Evolutionary conservation across 2,797 vertebrate genomes (phyloP).

Genomic region (Chromis chromis): DNA sequence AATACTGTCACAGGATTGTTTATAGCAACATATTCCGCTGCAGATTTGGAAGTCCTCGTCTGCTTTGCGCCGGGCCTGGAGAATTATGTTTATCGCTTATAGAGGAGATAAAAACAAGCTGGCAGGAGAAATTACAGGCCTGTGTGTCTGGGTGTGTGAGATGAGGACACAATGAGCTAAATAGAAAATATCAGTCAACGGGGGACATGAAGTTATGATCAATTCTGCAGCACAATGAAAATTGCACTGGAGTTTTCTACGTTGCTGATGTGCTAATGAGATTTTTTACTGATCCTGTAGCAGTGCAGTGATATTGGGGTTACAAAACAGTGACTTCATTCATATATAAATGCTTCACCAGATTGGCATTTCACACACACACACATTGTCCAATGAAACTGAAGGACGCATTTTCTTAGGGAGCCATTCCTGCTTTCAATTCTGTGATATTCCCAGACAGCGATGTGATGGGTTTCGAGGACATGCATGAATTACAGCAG

Average conservation of each 20-base stretch:
- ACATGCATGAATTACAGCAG: slow-evolving; percentile 60
- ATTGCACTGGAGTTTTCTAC: slow-evolving; percentile 13
- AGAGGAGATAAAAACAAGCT: slow-evolving; percentile 65
- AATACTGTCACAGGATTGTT: slow-evolving; percentile 59
- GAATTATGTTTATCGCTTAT: slow-evolving; percentile 64
- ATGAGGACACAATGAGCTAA: slow-evolving; percentile 59
- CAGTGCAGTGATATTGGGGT: slow-evolving; percentile 3
- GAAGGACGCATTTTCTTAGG: slow-evolving; percentile 26
- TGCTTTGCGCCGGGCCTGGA: slow-evolving; percentile 32
- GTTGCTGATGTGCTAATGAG: slow-evolving; percentile 36
- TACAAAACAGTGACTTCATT: slow-evolving; percentile 25
- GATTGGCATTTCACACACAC: slow-evolving; percentile 16
- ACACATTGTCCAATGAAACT: slow-evolving; percentile 17
- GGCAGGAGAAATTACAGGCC: slow-evolving; percentile 54
- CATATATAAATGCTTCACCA: slow-evolving; percentile 30
- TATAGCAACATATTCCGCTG: slow-evolving; percentile 47
- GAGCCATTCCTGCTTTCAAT: slow-evolving; percentile 35
- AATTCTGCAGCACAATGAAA: slow-evolving; percentile 37
- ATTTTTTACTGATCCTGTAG: slow-evolving; percentile 32
- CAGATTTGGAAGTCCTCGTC: slow-evolving; percentile 48
- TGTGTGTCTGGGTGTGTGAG: slow-evolving; percentile 41
- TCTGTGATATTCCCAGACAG: slow-evolving; percentile 53
- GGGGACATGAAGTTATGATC: slow-evolving; percentile 52
- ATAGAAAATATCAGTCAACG: slow-evolving; percentile 60
- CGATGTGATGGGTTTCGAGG: slow-evolving; percentile 56